Conservation (phyloP, 2,113 vertebrate genomes). For the Puffinus mauretanicus region DNA sequence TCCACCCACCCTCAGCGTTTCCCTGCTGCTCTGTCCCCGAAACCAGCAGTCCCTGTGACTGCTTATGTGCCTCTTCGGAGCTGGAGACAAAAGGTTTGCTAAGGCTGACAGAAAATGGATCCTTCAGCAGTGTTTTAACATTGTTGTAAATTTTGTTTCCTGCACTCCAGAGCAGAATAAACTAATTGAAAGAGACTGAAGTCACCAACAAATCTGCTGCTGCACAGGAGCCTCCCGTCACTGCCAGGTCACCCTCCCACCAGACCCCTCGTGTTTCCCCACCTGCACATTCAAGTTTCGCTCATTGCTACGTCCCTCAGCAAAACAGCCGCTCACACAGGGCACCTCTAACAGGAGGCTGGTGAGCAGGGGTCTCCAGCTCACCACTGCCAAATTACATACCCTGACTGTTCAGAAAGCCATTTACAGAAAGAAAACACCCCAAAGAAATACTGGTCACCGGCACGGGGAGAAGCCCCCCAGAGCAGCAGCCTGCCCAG, state of each 20-base stretch:
- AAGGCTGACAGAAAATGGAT: accelerated
- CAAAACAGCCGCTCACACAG: accelerated
- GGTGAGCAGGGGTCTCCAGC: neutral
- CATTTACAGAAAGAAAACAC: neutral
- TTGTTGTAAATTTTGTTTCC: accelerated
- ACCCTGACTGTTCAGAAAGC: neutral
- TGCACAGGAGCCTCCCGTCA: neutral
- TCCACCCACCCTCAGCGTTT: neutral
- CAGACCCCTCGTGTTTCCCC: neutral
- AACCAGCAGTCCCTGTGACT: neutral
- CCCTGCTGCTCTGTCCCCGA: neutral
- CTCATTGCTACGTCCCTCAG: neutral
- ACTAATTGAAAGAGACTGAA: neutral
- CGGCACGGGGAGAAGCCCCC: neutral
- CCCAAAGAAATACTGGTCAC: neutral
- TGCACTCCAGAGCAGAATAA: neutral
- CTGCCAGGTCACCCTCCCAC: neutral
- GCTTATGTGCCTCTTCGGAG: neutral
- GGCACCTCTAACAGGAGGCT: too few relatives aligned
- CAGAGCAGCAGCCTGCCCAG: neutral
- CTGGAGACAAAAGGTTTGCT: neutral
- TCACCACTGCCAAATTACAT: neutral
- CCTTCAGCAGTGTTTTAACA: neutral
- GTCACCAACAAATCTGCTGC: too few relatives aligned
- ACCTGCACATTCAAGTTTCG: accelerated